Evolutionary conservation across 2,888 invertebrate genomes (phyloP).

Genomic region (Holacanthella duospinosa): DNA sequence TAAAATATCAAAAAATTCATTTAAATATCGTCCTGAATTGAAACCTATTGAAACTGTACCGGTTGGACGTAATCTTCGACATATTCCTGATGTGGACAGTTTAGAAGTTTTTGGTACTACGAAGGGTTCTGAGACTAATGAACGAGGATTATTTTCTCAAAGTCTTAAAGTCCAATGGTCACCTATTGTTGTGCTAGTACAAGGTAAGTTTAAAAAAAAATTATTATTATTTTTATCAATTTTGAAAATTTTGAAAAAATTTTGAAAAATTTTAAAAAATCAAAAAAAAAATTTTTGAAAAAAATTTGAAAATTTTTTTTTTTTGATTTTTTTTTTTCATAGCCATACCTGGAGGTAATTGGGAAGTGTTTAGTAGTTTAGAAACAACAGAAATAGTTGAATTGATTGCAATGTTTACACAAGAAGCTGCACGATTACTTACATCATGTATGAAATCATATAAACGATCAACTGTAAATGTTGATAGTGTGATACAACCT

Average conservation of each 20-base stretch:
- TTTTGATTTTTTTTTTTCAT: no score
- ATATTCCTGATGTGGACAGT: neutral
- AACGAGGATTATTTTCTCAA: neutral
- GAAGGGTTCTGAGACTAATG: neutral
- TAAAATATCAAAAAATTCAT: neutral
- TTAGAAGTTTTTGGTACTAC: neutral
- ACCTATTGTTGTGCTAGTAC: neutral
- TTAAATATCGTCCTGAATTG: neutral
- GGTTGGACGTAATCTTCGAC: neutral
- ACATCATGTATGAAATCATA: neutral
- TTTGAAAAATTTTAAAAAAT: no score
- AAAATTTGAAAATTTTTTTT: no score
- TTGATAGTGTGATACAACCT: neutral
- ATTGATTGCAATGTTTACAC: neutral
- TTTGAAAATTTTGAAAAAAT: no score
- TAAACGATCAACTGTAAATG: neutral
- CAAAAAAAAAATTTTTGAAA: no score
- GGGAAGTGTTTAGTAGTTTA: neutral
- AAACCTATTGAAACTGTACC: neutral
- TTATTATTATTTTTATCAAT: no score
- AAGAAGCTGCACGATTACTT: neutral
- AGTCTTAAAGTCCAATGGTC: neutral
- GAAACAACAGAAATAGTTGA: neutral
- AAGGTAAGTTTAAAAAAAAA: neutral
- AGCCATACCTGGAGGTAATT: neutral